phyloP scores from a whole-genome alignment of 2,888 invertebrate species.

The Chromoteleia sp. region DNA sequence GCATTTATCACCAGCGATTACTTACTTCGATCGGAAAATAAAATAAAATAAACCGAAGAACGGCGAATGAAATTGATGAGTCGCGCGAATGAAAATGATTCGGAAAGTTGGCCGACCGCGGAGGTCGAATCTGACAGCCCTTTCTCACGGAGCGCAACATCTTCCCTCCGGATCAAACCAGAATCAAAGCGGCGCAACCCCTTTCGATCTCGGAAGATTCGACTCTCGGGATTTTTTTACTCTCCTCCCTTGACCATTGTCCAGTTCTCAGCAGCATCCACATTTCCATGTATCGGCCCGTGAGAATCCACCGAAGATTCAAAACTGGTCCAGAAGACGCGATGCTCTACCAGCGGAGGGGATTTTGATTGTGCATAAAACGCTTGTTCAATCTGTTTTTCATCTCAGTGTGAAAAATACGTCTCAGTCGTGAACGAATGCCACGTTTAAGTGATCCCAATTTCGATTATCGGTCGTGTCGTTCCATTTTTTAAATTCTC shows the following conservation, averaged over 20 bases:
- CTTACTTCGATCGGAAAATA: too few relatives aligned
- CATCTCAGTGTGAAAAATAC: constrained; percentile 71
- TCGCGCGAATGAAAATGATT: constrained; percentile 37
- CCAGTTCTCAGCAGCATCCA: constrained; percentile 80
- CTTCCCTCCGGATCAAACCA: constrained; percentile 83
- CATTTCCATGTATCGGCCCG: constrained; percentile 72
- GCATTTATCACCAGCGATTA: too few relatives aligned
- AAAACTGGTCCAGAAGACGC: constrained; percentile 83
- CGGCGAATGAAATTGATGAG: constrained; percentile 12
- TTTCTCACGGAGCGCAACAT: constrained; percentile 82
- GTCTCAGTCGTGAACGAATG: constrained; percentile 5
- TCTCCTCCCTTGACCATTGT: constrained; percentile 81
- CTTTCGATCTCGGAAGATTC: constrained; percentile 82
- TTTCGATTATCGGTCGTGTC: neutral
- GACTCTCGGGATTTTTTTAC: constrained; percentile 74
- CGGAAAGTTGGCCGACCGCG: constrained; percentile 2
- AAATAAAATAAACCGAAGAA: too few relatives aligned
- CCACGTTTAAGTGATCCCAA: neutral
- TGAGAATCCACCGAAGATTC: constrained; percentile 77
- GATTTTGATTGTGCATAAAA: constrained; percentile 68
- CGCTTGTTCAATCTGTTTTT: constrained; percentile 66
- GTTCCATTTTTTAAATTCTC: too few relatives aligned
- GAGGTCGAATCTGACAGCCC: constrained; percentile 82
- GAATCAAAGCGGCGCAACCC: constrained; percentile 82
- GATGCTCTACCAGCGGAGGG: constrained; percentile 71